Evolutionary conservation across 2,888 invertebrate genomes (phyloP).

Genomic region (Steinernema carpocapsae): DNA sequence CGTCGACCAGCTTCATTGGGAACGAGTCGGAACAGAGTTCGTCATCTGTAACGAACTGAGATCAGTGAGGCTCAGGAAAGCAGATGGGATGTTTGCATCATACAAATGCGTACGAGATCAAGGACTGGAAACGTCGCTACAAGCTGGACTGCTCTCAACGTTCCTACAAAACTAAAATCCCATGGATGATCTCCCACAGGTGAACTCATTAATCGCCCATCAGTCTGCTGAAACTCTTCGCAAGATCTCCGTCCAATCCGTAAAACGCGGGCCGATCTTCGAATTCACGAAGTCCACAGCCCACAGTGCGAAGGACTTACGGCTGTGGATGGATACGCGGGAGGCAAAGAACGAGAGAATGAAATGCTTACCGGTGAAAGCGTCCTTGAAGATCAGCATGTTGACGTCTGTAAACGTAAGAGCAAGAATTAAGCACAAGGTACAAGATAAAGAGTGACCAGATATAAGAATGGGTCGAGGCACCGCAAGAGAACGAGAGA

Average conservation of each 20-base stretch:
- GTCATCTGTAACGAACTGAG: slow-evolving; percentile 78
- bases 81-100: neutral
- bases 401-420: slow-evolving; percentile 71
- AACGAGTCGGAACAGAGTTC: slow-evolving; percentile 98
- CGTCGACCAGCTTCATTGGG: slow-evolving; percentile 87
- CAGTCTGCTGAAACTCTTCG: neutral
- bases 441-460: neutral
- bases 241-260: neutral
- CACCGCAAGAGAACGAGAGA: neutral
- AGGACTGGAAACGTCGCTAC: neutral
- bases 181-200: slow-evolving; percentile 36
- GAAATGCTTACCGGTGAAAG: slow-evolving; percentile 81
- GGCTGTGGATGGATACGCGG: slow-evolving; percentile 35
- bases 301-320: slow-evolving; percentile 38
- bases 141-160: too few species aligned
- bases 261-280: neutral
- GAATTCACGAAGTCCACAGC: neutral
- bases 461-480: slow-evolving; percentile 27
- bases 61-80: too few species aligned
- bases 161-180: slow-evolving; percentile 6
- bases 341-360: neutral
- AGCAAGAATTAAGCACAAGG: neutral
- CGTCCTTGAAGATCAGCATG: slow-evolving; percentile 94
- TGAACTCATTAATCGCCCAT: slow-evolving; percentile 42
- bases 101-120: neutral